A percentile compares a stretch with the other conserved stretches of the same genome.
These are phyloP conservation scores for Oscheius sp. DNA, from an alignment of 1,140 invertebrate species.

Conservation along the genomic window DNA sequence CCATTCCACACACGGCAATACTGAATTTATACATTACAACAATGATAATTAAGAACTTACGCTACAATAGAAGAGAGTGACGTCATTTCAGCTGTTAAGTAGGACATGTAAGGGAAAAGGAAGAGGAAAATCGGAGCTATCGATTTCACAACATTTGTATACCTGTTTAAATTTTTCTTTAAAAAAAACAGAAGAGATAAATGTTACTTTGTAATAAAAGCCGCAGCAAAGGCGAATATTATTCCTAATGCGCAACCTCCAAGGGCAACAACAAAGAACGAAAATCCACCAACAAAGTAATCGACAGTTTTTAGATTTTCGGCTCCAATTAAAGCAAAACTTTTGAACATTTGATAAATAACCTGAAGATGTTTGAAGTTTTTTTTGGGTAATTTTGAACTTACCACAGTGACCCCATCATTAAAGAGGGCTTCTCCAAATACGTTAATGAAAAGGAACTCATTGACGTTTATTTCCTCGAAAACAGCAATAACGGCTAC, in stretches of 20 bases:
- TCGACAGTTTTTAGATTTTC: slow-evolving; percentile 61
- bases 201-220: slow-evolving; percentile 63
- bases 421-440: slow-evolving; percentile 96
- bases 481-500: slow-evolving; percentile 73
- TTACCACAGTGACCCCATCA: slow-evolving; percentile 84
- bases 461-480: slow-evolving; percentile 73
- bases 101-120: slow-evolving; percentile 52
- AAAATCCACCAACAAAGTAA: slow-evolving; percentile 77
- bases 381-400: neutral
- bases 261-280: slow-evolving; percentile 88
- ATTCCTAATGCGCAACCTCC: slow-evolving; percentile 90
- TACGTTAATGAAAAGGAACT: slow-evolving; percentile 95
- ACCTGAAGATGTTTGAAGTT: slow-evolving; percentile 59
- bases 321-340: slow-evolving; percentile 67
- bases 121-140: slow-evolving; percentile 56
- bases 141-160: slow-evolving; percentile 38
- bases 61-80: slow-evolving; percentile 57
- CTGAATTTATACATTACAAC: too few relatives aligned
- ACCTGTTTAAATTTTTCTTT: too few relatives aligned
- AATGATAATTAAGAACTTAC: too few relatives aligned
- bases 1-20: slow-evolving; percentile 94
- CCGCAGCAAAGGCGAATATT: slow-evolving; percentile 88
- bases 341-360: slow-evolving; percentile 92
- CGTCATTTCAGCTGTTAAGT: slow-evolving; percentile 54
- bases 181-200: slow-evolving; percentile 7